Percentiles rank a stretch among this genome's conserved stretches.
phyloP scores from a whole-genome alignment of 2,888 invertebrate genomes.

The Teleiodes luculella region DNA sequence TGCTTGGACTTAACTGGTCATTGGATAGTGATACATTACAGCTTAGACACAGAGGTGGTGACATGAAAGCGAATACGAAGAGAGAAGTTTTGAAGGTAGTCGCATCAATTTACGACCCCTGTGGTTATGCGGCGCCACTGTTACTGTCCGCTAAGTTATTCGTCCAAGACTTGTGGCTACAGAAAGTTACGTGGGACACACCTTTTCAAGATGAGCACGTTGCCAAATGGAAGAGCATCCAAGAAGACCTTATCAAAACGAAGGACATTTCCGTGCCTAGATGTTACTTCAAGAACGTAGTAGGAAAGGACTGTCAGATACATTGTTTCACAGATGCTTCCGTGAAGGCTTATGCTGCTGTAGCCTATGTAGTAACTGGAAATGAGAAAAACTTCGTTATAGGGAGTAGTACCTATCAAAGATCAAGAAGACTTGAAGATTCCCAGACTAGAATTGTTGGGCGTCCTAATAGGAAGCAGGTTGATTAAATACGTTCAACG shows the following conservation, averaged over 20 bases:
- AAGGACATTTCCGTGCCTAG: too few species aligned
- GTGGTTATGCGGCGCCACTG: slow-evolving; percentile 15
- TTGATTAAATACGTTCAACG: too few species aligned
- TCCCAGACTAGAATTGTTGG: background rate
- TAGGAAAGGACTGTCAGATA: too few species aligned
- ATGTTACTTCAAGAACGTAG: too few species aligned
- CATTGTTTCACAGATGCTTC: too few species aligned
- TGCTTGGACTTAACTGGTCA: background rate
- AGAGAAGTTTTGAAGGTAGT: slow-evolving; percentile 11
- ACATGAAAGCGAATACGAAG: background rate
- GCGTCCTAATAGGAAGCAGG: background rate
- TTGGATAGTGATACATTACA: background rate
- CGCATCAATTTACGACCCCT: slow-evolving; percentile 21
- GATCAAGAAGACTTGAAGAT: background rate
- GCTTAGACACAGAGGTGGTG: background rate
- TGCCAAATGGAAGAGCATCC: background rate
- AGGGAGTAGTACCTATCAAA: background rate
- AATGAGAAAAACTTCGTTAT: background rate
- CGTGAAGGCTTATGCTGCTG: too few species aligned
- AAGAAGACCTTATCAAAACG: too few species aligned
- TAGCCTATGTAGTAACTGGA: too few species aligned
- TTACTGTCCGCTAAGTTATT: slow-evolving; percentile 17
- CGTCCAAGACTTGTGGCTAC: slow-evolving; percentile 11
- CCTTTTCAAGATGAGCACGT: background rate
- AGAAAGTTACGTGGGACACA: slow-evolving; percentile 17